Percentiles rank a stretch among this genome's conserved stretches.
Conservation (phyloP, 1,140 invertebrate genomes). For the Achatina immaculata region DNA sequence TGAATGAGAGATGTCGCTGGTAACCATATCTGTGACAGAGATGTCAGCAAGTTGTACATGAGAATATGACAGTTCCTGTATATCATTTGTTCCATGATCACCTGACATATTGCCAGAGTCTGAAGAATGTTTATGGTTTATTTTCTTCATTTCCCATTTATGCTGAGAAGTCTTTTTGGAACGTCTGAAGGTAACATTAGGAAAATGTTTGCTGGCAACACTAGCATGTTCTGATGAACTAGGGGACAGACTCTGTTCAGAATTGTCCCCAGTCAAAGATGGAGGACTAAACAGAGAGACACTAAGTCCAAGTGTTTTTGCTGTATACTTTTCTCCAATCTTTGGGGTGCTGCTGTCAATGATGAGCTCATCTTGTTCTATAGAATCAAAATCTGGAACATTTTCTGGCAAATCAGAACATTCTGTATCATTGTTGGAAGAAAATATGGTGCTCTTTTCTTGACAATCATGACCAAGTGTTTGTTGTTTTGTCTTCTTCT, state of each 20-base stretch:
- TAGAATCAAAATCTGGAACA: slow-evolving; percentile 9
- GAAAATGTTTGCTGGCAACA: not conserved
- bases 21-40: not conserved
- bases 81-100: not conserved
- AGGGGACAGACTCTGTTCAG: not conserved
- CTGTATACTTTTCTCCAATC: not conserved
- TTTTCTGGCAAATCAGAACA: not conserved
- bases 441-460: too few relatives aligned
- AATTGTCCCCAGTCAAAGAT: not conserved
- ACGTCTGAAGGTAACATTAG: slow-evolving; percentile 2
- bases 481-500: too few relatives aligned
- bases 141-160: not conserved
- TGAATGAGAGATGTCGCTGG: not conserved
- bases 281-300: not conserved
- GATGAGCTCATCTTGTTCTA: slow-evolving; percentile 12
- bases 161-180: not conserved
- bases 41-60: not conserved
- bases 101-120: slow-evolving; percentile 15
- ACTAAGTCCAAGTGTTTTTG: not conserved
- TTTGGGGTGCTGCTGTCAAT: not conserved
- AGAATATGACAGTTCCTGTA: not conserved
- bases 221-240: not conserved
- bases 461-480: too few relatives aligned
- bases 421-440: too few relatives aligned
- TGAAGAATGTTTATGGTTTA: not conserved